These are phyloP conservation scores for Delphinapterus leucas DNA, from an alignment of 2,113 vertebrate genomes.

Conservation along the genomic window DNA sequence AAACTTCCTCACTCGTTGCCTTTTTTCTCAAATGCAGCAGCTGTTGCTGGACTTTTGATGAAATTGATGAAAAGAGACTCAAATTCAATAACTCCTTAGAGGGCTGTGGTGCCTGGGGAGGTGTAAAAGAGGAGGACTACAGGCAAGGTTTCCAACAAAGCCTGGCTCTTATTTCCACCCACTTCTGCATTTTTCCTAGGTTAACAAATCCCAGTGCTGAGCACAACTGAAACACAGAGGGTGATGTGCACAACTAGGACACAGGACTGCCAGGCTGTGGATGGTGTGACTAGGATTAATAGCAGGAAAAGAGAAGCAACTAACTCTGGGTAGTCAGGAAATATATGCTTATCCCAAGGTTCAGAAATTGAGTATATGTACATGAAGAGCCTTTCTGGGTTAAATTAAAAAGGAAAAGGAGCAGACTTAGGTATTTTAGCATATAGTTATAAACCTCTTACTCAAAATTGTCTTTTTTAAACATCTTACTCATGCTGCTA, in stretches of 20 bases:
- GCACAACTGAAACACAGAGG: background rate
- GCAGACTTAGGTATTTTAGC: background rate
- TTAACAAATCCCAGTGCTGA: background rate
- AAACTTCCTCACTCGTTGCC: background rate
- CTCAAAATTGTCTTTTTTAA: background rate
- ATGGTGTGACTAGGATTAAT: background rate
- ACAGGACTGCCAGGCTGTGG: background rate
- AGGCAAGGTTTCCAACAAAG: background rate
- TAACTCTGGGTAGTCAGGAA: background rate
- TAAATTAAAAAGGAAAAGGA: constrained; percentile 19
- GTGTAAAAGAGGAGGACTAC: background rate
- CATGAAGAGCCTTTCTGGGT: background rate
- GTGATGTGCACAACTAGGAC: background rate
- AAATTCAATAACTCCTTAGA: constrained; percentile 38
- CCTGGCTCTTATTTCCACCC: background rate
- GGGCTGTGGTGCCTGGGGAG: background rate
- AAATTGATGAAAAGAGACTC: constrained; percentile 18
- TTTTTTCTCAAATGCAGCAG: constrained; percentile 21
- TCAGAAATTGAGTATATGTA: background rate
- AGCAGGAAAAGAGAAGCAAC: background rate
- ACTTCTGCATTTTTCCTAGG: background rate
- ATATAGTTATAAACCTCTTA: constrained; percentile 43
- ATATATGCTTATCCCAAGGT: background rate
- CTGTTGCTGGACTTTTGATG: constrained; percentile 34
- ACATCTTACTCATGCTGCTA: background rate